Conservation (phyloP, 2,113 vertebrate genomes). For the Anseranas semipalmata region DNA sequence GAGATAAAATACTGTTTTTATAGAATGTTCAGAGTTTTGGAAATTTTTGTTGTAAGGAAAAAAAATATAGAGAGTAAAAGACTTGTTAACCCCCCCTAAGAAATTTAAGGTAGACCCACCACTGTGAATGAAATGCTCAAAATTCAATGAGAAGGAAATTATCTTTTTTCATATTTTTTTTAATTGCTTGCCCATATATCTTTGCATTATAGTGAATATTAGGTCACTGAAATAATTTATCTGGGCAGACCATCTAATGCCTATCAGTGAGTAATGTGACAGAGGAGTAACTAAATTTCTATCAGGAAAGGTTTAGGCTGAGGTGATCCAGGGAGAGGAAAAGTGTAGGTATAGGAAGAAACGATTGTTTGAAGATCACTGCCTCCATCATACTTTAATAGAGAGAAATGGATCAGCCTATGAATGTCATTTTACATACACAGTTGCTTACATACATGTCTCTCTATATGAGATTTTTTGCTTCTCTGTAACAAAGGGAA, state of each 20-base stretch:
- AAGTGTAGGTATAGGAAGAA: not conserved
- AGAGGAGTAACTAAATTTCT: not conserved
- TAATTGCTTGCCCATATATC: not conserved
- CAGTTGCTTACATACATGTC: not conserved
- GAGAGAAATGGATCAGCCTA: not conserved
- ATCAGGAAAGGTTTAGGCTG: not conserved
- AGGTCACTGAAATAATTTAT: not conserved
- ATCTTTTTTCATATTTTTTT: not conserved
- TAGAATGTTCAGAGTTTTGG: not conserved
- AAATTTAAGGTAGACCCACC: not conserved
- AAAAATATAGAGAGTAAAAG: not conserved
- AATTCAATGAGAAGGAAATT: not conserved
- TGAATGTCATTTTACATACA: too few species aligned
- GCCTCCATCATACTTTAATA: not conserved
- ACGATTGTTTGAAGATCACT: not conserved
- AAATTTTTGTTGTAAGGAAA: not conserved
- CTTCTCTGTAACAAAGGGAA: not conserved
- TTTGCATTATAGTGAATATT: not conserved
- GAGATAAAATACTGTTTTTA: not conserved
- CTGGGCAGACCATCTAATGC: not conserved
- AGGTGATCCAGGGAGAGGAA: not conserved
- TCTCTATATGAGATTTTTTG: not conserved
- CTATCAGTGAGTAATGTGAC: not conserved
- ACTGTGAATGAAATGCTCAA: not conserved
- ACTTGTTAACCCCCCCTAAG: not conserved